Conservation (phyloP, 1,140 invertebrate species). For the Manduca sexta region DNA sequence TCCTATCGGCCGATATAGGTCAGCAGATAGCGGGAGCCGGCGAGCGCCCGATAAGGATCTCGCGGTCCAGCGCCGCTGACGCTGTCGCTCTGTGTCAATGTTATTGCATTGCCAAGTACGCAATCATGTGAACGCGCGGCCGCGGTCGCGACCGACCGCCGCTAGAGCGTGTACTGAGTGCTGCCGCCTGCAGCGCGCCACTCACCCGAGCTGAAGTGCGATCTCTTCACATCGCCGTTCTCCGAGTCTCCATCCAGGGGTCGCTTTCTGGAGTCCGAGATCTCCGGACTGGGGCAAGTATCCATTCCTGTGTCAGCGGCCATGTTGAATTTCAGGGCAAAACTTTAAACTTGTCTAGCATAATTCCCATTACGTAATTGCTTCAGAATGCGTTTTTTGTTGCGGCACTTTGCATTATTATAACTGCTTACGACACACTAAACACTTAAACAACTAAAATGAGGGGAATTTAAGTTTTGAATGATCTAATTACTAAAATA, state of each 20-base stretch:
- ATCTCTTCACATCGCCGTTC: slow-evolving; percentile 90
- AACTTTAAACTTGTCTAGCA: slow-evolving; percentile 69
- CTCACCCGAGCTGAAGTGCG: slow-evolving; percentile 91
- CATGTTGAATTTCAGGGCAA: slow-evolving; percentile 78
- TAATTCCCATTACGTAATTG: slow-evolving; percentile 71
- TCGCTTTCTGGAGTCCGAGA: slow-evolving; percentile 88
- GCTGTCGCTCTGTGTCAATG: slow-evolving; percentile 58
- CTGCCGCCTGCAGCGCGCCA: slow-evolving; percentile 18
- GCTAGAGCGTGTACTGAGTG: slow-evolving; percentile 21
- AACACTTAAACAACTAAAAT: slow-evolving; percentile 67
- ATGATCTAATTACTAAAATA: slow-evolving; percentile 65
- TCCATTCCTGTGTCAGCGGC: slow-evolving; percentile 87
- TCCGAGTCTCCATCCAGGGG: slow-evolving; percentile 89
- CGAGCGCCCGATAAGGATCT: slow-evolving; percentile 64
- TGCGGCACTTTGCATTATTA: slow-evolving; percentile 63
- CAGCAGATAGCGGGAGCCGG: slow-evolving; percentile 53
- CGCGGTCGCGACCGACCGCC: too few species aligned
- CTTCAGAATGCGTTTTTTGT: slow-evolving; percentile 58
- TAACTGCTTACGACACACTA: slow-evolving; percentile 56
- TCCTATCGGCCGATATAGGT: slow-evolving; percentile 33
- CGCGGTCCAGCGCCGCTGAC: slow-evolving; percentile 42
- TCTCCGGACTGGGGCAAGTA: slow-evolving; percentile 87
- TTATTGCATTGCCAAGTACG: slow-evolving; percentile 64
- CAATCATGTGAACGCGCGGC: slow-evolving; percentile 39
- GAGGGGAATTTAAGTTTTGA: slow-evolving; percentile 45